A percentile compares a stretch with the other conserved stretches of the same genome.
Evolutionary conservation across 2,888 invertebrate genomes (phyloP).

Genomic region (Leucoptera coffeella): DNA sequence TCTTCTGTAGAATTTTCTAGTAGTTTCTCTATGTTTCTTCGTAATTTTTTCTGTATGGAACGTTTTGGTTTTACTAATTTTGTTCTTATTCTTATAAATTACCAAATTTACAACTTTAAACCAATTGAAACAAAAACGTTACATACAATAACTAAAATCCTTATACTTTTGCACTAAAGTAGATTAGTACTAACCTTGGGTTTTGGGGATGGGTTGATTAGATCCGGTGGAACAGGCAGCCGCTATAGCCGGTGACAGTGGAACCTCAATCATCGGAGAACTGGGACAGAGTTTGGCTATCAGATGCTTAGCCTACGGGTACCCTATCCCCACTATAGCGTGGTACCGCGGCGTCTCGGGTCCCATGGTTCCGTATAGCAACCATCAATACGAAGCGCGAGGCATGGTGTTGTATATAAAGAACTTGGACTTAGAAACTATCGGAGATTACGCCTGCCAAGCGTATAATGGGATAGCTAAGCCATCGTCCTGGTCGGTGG

Average conservation of each 20-base stretch:
- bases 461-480: constrained; percentile 79
- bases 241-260: constrained; percentile 62
- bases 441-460: constrained; percentile 84
- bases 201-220: constrained; percentile 21
- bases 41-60: no score
- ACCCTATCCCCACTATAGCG: constrained; percentile 70
- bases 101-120: no score
- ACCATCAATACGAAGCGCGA: constrained; percentile 63
- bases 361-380: constrained; percentile 66
- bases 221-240: constrained; percentile 55
- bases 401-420: constrained; percentile 72
- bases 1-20: no score
- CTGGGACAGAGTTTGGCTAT: constrained; percentile 65
- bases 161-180: constrained; percentile 9
- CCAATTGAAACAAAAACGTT: no score
- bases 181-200: constrained; percentile 16
- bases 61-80: no score
- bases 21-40: no score
- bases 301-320: constrained; percentile 77
- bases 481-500: constrained; percentile 71
- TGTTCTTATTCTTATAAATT: no score
- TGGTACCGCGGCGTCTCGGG: constrained; percentile 78
- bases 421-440: constrained; percentile 61
- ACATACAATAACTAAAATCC: no score
- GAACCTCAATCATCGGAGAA: constrained; percentile 60